Conservation (phyloP, 2,113 vertebrate species). For the Rhagologus leucostigma region DNA sequence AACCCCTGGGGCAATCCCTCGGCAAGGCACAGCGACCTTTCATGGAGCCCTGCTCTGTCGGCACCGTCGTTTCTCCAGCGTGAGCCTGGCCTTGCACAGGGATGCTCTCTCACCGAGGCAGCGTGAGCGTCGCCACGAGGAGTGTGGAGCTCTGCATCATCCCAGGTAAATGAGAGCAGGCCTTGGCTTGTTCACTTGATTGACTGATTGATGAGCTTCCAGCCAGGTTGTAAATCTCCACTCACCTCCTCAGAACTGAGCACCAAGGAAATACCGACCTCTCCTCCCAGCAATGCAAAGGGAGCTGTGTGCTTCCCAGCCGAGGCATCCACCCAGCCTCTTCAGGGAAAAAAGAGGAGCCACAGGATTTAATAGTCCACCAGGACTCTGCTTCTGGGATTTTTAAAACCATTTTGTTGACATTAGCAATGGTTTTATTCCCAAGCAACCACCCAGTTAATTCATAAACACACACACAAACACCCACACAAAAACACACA, state of each 20-base stretch:
- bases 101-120: not conserved
- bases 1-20: not conserved
- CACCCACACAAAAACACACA: too few relatives aligned
- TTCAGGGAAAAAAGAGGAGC: not conserved
- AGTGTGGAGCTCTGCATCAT: not conserved
- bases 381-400: not conserved
- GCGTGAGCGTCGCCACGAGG: rapidly evolving
- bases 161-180: not conserved
- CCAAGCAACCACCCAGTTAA: not conserved
- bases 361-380: not conserved
- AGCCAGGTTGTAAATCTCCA: not conserved
- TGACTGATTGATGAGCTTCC: not conserved
- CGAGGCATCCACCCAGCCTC: rapidly evolving
- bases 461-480: not conserved
- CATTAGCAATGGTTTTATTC: not conserved
- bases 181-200: not conserved
- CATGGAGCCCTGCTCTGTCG: rapidly evolving
- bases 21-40: not conserved
- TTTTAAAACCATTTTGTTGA: not conserved
- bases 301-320: not conserved
- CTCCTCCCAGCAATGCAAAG: rapidly evolving
- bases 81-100: not conserved
- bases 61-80: rapidly evolving
- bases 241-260: not conserved
- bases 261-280: not conserved